Evolutionary conservation across 2,113 vertebrate genomes (phyloP), one percentile per base, ranked within the genome.

Genomic region (Pygathrix nemaeus): DNA sequence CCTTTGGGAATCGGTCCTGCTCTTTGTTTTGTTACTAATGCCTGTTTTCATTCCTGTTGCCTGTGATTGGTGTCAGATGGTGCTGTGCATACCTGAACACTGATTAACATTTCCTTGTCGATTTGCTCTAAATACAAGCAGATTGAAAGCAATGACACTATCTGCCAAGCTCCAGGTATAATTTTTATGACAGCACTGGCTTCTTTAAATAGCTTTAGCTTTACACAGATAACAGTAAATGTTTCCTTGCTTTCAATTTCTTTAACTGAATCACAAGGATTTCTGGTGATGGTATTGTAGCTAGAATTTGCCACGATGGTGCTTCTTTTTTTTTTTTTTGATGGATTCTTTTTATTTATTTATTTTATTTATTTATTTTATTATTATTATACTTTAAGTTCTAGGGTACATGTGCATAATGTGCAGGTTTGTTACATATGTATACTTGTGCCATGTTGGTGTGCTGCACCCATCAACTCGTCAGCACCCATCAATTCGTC

Each of bases 201-300:
- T 91, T 78, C n/a, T 88, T 80, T 45, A 92, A 50, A 64, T 40
- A 61, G 20, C 2, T 78, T 86, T 61, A 75, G 23, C 35, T 87
- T 80, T 70, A 35, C 8, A 12, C 13, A 35, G 16, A 38, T 43
- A 91, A 75, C 11, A 75, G 32, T 55, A 20, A 17, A 32, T 27
- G 23, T 40, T 27, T 55, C 16, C 93, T 93, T 73, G 8, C 55
- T 94, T 95, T 91, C 25, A 40, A n/a, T 82, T 96, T 95, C 35
- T 96, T 16, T 88, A 80, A 32, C 7, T 66, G 50, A 38, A 93
- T 87, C 6, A 68, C 32, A 83, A 43, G 23, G 59, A 43, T 35
- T 88, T 79, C 27, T 86, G 61, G 23, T 97, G 55, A 4, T 8
- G 12, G 55, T 43, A 50, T 48, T n/a, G 16, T 40, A n/a, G 38